Conservation (phyloP, 2,888 invertebrate species). For the Deroplatys truncata region DNA sequence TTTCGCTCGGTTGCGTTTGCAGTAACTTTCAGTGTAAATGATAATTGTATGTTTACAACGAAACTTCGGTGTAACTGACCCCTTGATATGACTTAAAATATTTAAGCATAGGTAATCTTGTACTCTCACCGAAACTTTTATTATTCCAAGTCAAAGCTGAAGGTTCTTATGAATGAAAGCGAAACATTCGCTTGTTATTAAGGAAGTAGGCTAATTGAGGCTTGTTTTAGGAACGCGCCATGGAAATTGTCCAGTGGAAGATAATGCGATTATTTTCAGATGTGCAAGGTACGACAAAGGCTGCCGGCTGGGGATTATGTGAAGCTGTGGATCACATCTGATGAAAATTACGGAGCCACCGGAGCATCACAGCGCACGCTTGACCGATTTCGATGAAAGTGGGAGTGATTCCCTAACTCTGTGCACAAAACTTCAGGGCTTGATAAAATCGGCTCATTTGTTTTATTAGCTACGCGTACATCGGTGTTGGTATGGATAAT, state of each 20-base stretch:
- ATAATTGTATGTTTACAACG: no score
- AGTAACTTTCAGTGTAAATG: no score
- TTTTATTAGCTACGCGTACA: no score
- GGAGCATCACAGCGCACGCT: background rate
- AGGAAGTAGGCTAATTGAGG: background rate
- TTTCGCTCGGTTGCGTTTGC: no score
- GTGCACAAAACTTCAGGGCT: background rate
- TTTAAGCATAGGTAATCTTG: no score
- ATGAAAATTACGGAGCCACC: background rate
- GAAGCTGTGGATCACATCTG: background rate
- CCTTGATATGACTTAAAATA: no score
- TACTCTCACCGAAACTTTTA: no score
- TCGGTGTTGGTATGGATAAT: no score
- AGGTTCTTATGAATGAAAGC: no score
- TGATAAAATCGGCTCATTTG: background rate
- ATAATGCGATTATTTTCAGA: background rate
- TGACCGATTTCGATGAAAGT: background rate
- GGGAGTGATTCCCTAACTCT: background rate
- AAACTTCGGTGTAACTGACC: no score
- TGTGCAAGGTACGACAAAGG: background rate
- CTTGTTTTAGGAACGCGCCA: background rate
- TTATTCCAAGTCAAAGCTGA: no score
- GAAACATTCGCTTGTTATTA: no score
- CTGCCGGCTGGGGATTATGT: background rate
- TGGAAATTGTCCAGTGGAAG: background rate